Base-by-base conservation (phyloP, 2,113 vertebrate genomes). In the Trematomus loennbergii region DNA sequence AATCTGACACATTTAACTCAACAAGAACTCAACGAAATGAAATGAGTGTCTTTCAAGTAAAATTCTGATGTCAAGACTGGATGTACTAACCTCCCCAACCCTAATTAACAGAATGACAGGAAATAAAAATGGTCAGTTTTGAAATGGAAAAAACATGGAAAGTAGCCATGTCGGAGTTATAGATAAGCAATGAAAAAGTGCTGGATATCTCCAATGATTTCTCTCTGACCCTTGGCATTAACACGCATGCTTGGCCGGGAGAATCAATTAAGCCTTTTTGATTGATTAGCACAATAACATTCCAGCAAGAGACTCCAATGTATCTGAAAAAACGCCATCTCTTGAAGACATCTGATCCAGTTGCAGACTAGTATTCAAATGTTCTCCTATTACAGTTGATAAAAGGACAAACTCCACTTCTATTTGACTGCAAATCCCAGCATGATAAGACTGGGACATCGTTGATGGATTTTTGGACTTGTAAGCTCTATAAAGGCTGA, bases 41-140 rank as follows among this genome's bases (percentile, higher is more conserved):
- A 48, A 10, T 63, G 12, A 68, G 8, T 29, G 29, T 60, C 55
- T 53, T 53, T 82, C 73, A 71, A 58, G 8, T 52, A 60, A 65
- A 84, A 48, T 33, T 5, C 75, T 75, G 82, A 88, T 84, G 80
- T 88, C 90, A 84, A 53, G 68, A 79, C 60, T 64, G 62, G 62
- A 61, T 53, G 55, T 50, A 72, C 61, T 49, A 62, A 29, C 62
- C 50, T 17, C 11, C 6, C 40, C 4, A 20, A 2, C 5, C 7
- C 18, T 4, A 62, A 53, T 29, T 68, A 22, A 17, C 49, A 83
- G 53, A 72, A 33, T 22, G 74, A 53, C 25, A 58, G 61, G 65
- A 72, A 77, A 72, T 58, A 81, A 72, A 49, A 29, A 17, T 63
- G n/a, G 18, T 70, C 72, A 63, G 16, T 9, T 67, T 20, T 12